Base-by-base conservation (phyloP, 2,888 invertebrate genomes). In the Ceriagrion tenellum region DNA sequence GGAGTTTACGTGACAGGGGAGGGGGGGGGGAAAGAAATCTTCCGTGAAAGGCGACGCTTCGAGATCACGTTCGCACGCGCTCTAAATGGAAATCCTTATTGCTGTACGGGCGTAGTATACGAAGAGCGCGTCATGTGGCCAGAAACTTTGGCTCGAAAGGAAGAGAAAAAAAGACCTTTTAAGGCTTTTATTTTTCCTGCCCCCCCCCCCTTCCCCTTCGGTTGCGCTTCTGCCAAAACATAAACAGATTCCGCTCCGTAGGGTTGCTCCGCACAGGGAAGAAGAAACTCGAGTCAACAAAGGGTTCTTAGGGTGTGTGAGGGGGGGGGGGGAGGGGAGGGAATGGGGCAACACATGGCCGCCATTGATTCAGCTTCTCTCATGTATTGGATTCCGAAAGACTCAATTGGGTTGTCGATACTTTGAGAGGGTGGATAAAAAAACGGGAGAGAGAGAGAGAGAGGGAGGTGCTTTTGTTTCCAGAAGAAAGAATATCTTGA, bases 181-280 rank as follows among this genome's bases (percentile, higher is more conserved):
- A 69, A 47, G 47, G 69, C 26, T 69, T 69, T 81, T 81, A 81
- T 81, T 47, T 81, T 59, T 12, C 59, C 59, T 59, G 6, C 47
- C 2, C 47, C 47, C 2, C 47, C 2, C 69, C 69, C 69, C 26
- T 8, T 26, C 4, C 26, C 4, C 69, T n/a, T 12, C 26, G 8
- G 69, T 69, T 69, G 81, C 81, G 35, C 81, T 26, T 81, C 81
- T 35, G 81, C 81, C 30, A 35, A 81, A 81, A 81, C 81, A 81
- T 81, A 81, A 81, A 81, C 81, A 81, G 81, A 81, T 81, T 81
- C 35, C 81, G 0, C 81, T 35, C 81, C 81, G 35, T 81, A 81
- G 35, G 81, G 30, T 23, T 35, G 81, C 81, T 81, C 35, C 16
- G 30, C 30, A 10, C 8, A 0, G 59, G 16, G 74, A 13, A 47